These are phyloP conservation scores for Holacanthella duospinosa DNA, from an alignment of 2,888 invertebrate species.

Conservation along the genomic window DNA sequence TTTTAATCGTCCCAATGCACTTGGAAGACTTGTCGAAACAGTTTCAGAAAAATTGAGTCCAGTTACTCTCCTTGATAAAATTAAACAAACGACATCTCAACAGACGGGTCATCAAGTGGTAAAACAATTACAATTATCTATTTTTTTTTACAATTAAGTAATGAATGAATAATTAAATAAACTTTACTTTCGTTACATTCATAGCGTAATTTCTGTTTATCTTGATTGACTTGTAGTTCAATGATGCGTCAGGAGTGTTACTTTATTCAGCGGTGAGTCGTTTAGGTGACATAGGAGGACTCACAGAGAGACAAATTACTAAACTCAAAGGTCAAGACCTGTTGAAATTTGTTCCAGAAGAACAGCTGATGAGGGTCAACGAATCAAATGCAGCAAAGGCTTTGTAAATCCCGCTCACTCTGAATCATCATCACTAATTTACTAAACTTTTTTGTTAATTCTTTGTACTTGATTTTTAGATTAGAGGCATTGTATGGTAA, in stretches of 20 bases:
- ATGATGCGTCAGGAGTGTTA: conserved; percentile 28
- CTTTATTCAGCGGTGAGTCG: conserved; percentile 30
- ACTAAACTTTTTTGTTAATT: not conserved
- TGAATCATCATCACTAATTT: not conserved
- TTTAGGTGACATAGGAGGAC: conserved; percentile 28
- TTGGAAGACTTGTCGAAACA: conserved; percentile 28
- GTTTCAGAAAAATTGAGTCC: conserved; percentile 31
- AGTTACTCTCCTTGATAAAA: conserved; percentile 25
- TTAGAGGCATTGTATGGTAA: not conserved
- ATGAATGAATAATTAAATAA: no score
- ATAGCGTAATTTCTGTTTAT: no score
- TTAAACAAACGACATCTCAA: conserved; percentile 21
- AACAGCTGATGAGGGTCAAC: conserved; percentile 34
- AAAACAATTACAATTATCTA: not conserved
- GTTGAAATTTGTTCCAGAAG: conserved; percentile 30
- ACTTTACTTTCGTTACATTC: no score
- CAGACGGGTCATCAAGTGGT: not conserved
- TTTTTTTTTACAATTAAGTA: no score
- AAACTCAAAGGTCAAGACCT: conserved; percentile 21
- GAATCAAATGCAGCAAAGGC: conserved; percentile 25
- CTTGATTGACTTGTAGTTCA: conserved; percentile 16
- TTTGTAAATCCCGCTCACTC: conserved; percentile 16
- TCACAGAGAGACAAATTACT: conserved; percentile 20
- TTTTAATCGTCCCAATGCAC: conserved; percentile 29
- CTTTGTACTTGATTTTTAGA: not conserved